These are phyloP conservation scores for Erpobdella octoculata DNA, from an alignment of 2,888 invertebrate species.

Conservation along the genomic window DNA sequence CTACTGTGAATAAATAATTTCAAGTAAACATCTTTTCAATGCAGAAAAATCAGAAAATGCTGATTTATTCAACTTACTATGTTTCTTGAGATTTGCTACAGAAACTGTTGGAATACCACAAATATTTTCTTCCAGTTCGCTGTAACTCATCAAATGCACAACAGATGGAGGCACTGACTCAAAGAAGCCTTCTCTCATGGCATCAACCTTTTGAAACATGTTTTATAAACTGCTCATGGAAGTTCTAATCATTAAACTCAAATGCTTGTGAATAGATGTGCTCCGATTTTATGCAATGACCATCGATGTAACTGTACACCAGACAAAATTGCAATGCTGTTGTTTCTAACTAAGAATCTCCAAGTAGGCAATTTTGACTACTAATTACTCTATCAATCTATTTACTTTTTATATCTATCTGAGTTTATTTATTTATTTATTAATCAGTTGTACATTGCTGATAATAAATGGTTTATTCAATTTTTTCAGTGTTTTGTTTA, in stretches of 20 bases:
- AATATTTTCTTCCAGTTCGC: slow-evolving; percentile 48
- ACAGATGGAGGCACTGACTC: slow-evolving; percentile 50
- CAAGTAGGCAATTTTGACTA: no score
- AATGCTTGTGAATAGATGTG: background rate
- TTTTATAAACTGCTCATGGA: background rate
- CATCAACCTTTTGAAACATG: slow-evolving; percentile 40
- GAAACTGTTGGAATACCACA: slow-evolving; percentile 51
- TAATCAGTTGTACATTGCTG: no score
- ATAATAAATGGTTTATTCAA: no score
- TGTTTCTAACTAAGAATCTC: no score
- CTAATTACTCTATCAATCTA: no score
- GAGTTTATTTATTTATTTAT: no score
- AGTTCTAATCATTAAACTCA: background rate
- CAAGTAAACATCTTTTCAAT: no score
- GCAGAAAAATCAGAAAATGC: no score
- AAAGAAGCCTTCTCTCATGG: slow-evolving; percentile 46
- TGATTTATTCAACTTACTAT: slow-evolving; percentile 14
- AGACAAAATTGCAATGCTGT: no score
- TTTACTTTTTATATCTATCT: no score
- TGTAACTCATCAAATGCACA: slow-evolving; percentile 49
- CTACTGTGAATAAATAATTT: slow-evolving; percentile 13
- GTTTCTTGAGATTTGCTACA: slow-evolving; percentile 44
- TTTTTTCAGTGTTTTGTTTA: no score
- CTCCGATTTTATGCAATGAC: background rate
- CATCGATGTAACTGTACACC: no score